Evolutionary conservation across 2,113 vertebrate species (phyloP).

Genomic region (Poicephalus gulielmi): DNA sequence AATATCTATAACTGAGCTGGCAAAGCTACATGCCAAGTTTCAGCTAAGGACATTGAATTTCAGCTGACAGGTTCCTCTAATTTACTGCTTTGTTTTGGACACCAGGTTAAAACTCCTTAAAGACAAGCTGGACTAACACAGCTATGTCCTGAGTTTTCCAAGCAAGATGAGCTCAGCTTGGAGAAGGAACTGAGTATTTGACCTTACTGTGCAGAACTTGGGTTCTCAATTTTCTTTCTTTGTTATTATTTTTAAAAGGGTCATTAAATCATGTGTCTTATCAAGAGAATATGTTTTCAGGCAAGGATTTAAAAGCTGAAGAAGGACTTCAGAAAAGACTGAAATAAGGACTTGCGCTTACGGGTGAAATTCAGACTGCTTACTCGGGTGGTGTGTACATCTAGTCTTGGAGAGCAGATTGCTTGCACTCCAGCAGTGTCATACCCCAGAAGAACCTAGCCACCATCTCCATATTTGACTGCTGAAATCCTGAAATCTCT

Average conservation of each 20-base stretch:
- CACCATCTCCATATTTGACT: neutral
- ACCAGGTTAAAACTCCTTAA: conserved; percentile 42
- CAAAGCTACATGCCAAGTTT: conserved; percentile 53
- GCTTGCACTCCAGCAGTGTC: neutral
- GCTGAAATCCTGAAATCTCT: neutral
- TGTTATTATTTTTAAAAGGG: neutral
- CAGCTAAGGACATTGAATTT: conserved; percentile 50
- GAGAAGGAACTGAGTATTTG: conserved; percentile 10
- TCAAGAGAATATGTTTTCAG: neutral
- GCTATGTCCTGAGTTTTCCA: conserved; percentile 33
- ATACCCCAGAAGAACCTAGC: neutral
- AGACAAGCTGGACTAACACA: conserved; percentile 24
- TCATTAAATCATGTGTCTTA: neutral
- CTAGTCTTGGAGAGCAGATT: neutral
- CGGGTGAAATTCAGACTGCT: neutral
- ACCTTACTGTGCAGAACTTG: neutral
- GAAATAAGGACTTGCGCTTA: neutral
- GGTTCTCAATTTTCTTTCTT: neutral
- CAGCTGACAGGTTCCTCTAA: conserved; percentile 59
- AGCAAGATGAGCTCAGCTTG: conserved; percentile 16
- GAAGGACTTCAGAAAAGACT: neutral
- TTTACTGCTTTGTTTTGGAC: conserved; percentile 72
- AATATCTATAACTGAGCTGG: conserved; percentile 36
- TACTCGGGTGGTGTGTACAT: neutral
- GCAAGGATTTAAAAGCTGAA: neutral